Evolutionary conservation across 2,888 invertebrate genomes (phyloP), one percentile per base, ranked within the genome.

Genomic region (Digitonthophagus gazella): DNA sequence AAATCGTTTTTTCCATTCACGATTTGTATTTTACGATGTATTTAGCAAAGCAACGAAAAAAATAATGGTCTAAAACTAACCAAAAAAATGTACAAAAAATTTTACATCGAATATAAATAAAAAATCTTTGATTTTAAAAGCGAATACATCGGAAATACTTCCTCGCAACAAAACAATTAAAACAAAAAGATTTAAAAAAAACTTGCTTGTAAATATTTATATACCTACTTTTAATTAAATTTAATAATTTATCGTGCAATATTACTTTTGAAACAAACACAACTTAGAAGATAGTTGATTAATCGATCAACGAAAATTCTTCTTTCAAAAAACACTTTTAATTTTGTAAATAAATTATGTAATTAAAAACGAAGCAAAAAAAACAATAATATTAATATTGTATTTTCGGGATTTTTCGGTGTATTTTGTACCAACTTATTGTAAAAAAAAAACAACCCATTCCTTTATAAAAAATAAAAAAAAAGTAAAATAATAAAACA

Each of bases 71-170:
- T 61, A 61, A 61, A 61, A 18, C n/a, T 61, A 19, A n/a, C 16
- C n/a, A 5, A 57, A 14, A 57, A 57, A 57, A 57, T 16, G 61
- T 61, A 61, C 61, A 61, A 61, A 61, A 61, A 61, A 61, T n/a
- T 18, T 15, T 61, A n/a, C 61, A 61, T 61, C 61, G 61, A 61
- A 61, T 61, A 15, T 16, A 57, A 57, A 16, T 61, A 15, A 61
- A 19, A 18, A n/a, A 44, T 44, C 1, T 44, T 8, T 44, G 11
- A 44, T 44, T 44, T 44, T 44, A 44, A 44, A 44, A 44, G 28
- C 28, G 11, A 44, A 61, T 18, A 20, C 61, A 61, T 61, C 61
- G 16, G 61, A 61, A 18, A 19, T 61, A n/a, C 18, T 19, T 20
- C 61, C 61, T 61, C 19, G 14, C 61, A 18, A 61, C 15, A 15